These are phyloP conservation scores for Eidolon dupreanum DNA, from an alignment of 2,797 vertebrate species.

Conservation along the genomic window DNA sequence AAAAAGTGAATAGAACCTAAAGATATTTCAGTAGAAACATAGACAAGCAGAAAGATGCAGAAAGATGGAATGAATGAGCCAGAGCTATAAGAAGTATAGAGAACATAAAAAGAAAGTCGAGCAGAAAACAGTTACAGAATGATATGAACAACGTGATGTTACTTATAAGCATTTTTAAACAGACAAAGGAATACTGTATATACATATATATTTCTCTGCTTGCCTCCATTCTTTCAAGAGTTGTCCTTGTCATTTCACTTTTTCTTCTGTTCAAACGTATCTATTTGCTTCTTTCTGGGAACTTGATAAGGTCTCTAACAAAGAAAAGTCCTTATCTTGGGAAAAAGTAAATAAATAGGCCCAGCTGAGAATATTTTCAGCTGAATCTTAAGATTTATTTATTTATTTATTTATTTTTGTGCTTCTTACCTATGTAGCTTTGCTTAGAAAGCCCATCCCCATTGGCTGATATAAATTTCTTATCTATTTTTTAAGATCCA, in stretches of 20 bases:
- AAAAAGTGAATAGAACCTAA: background rate
- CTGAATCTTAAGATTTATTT: background rate
- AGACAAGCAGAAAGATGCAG: background rate
- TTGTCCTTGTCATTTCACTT: background rate
- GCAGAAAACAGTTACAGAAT: background rate
- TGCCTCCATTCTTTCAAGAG: background rate
- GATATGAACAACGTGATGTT: background rate
- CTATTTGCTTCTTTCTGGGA: background rate
- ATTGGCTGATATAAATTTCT: conserved; percentile 23
- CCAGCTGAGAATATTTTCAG: background rate
- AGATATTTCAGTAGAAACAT: background rate
- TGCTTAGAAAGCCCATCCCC: background rate
- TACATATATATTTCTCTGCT: background rate
- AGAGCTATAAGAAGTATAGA: background rate
- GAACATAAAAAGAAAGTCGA: background rate
- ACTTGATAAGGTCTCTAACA: background rate
- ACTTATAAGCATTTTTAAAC: background rate
- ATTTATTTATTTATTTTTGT: no score
- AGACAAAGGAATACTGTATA: background rate
- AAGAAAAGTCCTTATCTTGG: background rate
- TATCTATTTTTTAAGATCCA: background rate
- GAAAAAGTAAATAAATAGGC: background rate
- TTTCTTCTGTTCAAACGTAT: background rate
- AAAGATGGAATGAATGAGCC: background rate
- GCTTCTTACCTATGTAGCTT: background rate